Evolutionary conservation across 2,113 vertebrate genomes (phyloP).

Genomic region (Nanorana parkeri): DNA sequence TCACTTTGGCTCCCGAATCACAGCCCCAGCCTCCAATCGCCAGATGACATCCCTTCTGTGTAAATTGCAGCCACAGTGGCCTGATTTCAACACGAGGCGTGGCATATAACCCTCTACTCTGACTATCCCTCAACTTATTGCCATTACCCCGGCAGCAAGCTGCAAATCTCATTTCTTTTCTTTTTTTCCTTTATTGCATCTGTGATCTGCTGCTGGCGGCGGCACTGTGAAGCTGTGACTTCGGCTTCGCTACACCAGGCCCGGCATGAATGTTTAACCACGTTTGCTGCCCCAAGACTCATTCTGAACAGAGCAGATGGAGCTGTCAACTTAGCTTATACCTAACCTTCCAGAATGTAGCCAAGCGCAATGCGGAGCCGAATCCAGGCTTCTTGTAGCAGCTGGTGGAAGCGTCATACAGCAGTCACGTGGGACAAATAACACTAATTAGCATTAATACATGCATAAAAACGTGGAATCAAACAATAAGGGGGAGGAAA

Average conservation of each 20-base stretch:
- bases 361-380: conserved; percentile 15
- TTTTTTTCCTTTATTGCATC: not conserved
- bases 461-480: not conserved
- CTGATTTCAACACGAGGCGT: not conserved
- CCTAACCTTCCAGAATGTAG: conserved; percentile 55
- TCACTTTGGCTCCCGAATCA: not conserved
- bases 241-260: not conserved
- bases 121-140: not conserved
- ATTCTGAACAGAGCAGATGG: conserved; percentile 56
- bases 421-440: not conserved
- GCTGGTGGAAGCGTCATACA: conserved; percentile 56
- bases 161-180: not conserved
- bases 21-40: not conserved
- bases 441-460: conserved; percentile 51
- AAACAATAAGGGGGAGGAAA: not conserved
- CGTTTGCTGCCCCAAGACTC: conserved; percentile 20
- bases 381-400: conserved; percentile 38
- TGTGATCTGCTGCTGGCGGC: not conserved
- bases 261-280: not conserved
- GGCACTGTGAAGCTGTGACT: not conserved
- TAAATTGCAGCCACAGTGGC: not conserved
- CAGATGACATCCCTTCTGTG: conserved; percentile 6
- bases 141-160: not conserved
- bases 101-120: not conserved
- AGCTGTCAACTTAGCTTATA: conserved; percentile 51